Conservation (phyloP, 2,888 invertebrate genomes). For the Brachycybe producta region DNA sequence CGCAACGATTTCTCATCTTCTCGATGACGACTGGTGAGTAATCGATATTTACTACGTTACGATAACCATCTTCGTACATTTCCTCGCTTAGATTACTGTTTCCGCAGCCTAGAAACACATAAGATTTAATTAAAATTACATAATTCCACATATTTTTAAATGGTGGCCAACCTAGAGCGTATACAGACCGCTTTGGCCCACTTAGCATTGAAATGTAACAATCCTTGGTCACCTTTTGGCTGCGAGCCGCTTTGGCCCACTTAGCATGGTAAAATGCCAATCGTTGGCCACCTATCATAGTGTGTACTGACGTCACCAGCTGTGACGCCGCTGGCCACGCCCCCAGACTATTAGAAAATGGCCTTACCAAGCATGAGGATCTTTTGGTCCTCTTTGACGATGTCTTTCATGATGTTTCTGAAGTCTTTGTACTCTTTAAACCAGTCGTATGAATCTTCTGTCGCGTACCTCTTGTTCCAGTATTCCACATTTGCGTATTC, state of each 20-base stretch:
- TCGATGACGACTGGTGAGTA: slow-evolving; percentile 35
- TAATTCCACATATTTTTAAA: not conserved
- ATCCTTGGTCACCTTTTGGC: no score
- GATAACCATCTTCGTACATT: slow-evolving; percentile 34
- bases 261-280: not conserved
- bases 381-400: not conserved
- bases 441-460: slow-evolving; percentile 14
- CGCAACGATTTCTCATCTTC: slow-evolving; percentile 29
- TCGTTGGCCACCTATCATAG: no score
- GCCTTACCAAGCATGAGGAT: slow-evolving; percentile 13
- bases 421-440: slow-evolving; percentile 11
- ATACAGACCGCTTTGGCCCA: not conserved
- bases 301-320: no score
- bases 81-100: slow-evolving; percentile 35
- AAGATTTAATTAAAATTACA: not conserved
- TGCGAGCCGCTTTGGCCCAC: not conserved
- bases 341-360: no score
- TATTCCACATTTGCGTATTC: slow-evolving; percentile 7
- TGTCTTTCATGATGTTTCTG: slow-evolving; percentile 4
- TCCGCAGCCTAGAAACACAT: slow-evolving; percentile 34
- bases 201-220: not conserved
- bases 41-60: slow-evolving; percentile 36
- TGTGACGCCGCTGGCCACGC: no score
- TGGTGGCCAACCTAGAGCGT: not conserved
- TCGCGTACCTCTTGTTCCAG: slow-evolving; percentile 10